A percentile compares a stretch with the other conserved stretches of the same genome.
Evolutionary conservation across 2,113 vertebrate genomes (phyloP).

Genomic region (Candoia aspera): DNA sequence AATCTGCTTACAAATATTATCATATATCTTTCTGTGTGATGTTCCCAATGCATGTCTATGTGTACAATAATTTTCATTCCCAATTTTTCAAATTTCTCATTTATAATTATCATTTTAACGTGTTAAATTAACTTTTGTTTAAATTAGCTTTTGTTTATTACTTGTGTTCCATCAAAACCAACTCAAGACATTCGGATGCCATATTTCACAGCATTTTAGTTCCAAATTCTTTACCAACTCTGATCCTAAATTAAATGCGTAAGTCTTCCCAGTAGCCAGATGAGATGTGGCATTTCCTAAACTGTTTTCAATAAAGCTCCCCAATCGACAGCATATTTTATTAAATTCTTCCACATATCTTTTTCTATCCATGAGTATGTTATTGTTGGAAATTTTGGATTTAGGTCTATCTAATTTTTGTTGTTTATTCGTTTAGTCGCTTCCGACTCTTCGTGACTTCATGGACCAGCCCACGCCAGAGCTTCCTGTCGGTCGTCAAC

Average conservation of each 20-base stretch:
- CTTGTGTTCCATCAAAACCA: background rate
- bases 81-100: background rate
- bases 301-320: background rate
- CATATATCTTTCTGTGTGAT: background rate
- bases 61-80: background rate
- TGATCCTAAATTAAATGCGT: background rate
- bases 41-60: background rate
- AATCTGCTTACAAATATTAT: slow-evolving; percentile 26
- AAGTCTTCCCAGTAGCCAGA: background rate
- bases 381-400: background rate
- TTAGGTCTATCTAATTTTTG: background rate
- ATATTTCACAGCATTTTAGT: background rate
- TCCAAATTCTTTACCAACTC: background rate
- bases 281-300: background rate
- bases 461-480: too few species aligned
- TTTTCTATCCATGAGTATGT: background rate
- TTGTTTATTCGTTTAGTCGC: too few species aligned
- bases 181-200: slow-evolving; percentile 1
- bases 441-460: too few species aligned
- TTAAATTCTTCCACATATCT: background rate
- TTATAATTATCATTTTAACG: background rate
- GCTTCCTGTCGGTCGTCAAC: too few species aligned
- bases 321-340: background rate
- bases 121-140: slow-evolving; percentile 6
- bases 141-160: slow-evolving; percentile 1